These are phyloP conservation scores for Temnothorax unifasciatus DNA, from an alignment of 2,888 invertebrate genomes.

Conservation along the genomic window DNA sequence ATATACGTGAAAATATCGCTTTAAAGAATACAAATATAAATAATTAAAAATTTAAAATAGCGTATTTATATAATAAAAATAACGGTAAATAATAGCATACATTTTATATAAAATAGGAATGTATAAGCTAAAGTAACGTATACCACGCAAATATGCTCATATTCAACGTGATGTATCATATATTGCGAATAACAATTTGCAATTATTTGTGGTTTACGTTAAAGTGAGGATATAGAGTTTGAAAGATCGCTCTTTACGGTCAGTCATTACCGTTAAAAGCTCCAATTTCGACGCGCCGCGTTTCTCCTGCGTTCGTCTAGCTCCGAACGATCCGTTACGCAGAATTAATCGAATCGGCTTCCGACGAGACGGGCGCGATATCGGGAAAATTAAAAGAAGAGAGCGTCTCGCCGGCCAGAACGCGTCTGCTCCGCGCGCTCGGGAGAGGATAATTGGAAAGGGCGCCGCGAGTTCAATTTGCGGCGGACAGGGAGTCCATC, in stretches of 20 bases:
- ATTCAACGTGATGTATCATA: background rate
- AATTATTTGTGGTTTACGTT: background rate
- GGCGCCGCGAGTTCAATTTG: constrained; percentile 27
- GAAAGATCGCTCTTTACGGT: background rate
- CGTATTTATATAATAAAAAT: background rate
- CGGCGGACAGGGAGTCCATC: constrained; percentile 51
- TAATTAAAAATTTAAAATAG: background rate
- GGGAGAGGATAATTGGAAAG: constrained; percentile 22
- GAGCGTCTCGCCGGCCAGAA: background rate
- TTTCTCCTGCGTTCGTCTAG: background rate
- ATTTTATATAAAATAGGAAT: background rate
- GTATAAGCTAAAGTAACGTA: background rate
- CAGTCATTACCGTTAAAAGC: constrained; percentile 14
- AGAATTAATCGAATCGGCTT: constrained; percentile 43
- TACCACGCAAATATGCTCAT: background rate
- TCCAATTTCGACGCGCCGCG: background rate
- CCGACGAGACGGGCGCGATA: background rate
- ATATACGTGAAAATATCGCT: background rate
- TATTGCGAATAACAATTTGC: background rate
- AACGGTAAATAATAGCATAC: background rate
- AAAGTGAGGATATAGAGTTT: background rate
- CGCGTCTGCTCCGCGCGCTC: background rate
- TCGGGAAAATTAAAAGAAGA: constrained; percentile 28
- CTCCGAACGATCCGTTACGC: background rate
- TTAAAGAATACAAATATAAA: background rate